These are phyloP conservation scores for Venusia cambrica DNA, from an alignment of 2,888 invertebrate species.

Conservation along the genomic window DNA sequence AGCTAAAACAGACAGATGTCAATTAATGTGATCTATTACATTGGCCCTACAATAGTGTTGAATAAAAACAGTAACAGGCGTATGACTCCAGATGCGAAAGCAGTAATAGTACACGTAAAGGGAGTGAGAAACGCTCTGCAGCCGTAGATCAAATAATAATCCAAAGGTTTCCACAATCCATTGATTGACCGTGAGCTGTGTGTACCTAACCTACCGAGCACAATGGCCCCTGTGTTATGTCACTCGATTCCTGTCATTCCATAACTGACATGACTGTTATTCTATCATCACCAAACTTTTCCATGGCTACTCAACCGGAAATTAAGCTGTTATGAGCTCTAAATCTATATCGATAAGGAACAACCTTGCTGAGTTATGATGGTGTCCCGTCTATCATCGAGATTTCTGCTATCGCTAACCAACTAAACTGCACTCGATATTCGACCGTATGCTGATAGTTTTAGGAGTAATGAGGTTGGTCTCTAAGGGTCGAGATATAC, in stretches of 20 bases:
- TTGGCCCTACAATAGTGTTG: no score
- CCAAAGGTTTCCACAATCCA: conserved; percentile 8
- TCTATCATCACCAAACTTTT: conserved; percentile 17
- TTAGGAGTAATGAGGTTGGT: conserved; percentile 3
- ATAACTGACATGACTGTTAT: conserved; percentile 27
- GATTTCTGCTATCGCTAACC: background rate
- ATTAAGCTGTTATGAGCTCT: conserved; percentile 11
- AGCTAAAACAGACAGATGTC: no score
- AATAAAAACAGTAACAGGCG: no score
- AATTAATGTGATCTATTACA: no score
- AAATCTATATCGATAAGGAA: background rate
- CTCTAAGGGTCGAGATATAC: background rate
- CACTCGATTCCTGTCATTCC: conserved; percentile 27
- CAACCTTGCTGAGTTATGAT: background rate
- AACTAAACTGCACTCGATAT: conserved; percentile 2
- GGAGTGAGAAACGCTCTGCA: no score
- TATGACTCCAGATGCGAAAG: no score
- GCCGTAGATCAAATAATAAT: no score
- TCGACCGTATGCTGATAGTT: background rate
- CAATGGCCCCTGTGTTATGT: conserved; percentile 24
- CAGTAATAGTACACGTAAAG: no score
- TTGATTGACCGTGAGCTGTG: conserved; percentile 14
- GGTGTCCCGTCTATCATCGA: conserved; percentile 6
- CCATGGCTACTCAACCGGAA: background rate
- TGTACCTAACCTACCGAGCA: conserved; percentile 15